Evolutionary conservation across 2,888 invertebrate genomes (phyloP), one percentile per base, ranked within the genome.

Genomic region (Fabriciana adippe): DNA sequence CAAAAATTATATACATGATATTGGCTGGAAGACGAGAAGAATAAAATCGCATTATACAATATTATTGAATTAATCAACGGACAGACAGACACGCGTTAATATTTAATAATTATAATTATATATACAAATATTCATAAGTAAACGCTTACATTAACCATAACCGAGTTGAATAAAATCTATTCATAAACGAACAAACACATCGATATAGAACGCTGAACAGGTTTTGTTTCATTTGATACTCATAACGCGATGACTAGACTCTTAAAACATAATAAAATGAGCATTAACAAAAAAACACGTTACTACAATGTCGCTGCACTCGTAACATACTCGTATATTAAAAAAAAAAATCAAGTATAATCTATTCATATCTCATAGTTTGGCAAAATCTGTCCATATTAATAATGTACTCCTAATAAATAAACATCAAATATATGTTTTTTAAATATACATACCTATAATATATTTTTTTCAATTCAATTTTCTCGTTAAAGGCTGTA

Each of bases 201-300:
- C 15, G 48, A 68, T 66, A 73, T 74, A 75, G 4, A 18, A 78
- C 79, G 76, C 76, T 74, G 77, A 79, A 80, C 79, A 79, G 79
- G 79, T 81, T 80, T 77, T 81, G 80, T 85, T 84, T 81, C 80
- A 80, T 82, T 86, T 86, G 86, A 85, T 86, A 87, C 82, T 83
- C 85, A 86, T 66, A 89, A 87, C 85, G 86, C 85, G 88, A 86
- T 92, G 92, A 92, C 92, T 92, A 92, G 92, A 92, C 89, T 90
- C 89, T 90, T 91, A 90, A 87, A 90, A 89, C 84, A 81, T 88
- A 90, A 86, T 83, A 88, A 87, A 88, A 89, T 92, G 92, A 92
- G 92, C 92, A 92, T 92, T 92, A 89, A 90, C 83, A 90, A 88
- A 81, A 70, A 62, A 70, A 68, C 81, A 82, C 79, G 78, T 79